phyloP scores from a whole-genome alignment of 2,888 invertebrate genomes.

The Melipona beecheii region DNA sequence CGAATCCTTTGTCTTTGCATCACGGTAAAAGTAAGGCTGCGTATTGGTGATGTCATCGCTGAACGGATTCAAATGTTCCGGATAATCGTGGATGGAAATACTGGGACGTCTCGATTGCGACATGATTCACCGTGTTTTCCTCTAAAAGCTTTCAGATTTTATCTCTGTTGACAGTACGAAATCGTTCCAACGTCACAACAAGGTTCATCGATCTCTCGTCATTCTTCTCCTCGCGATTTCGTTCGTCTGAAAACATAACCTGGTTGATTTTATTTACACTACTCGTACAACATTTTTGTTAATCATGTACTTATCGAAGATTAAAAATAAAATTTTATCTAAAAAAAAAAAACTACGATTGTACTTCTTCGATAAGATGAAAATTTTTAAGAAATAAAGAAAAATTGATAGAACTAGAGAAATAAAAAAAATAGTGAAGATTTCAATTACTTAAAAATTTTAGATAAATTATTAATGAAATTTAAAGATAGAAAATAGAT shows the following conservation, averaged over 20 bases:
- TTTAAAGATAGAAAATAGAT: background rate
- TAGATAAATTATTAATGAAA: background rate
- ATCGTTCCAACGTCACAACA: constrained; percentile 35
- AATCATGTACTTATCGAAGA: background rate
- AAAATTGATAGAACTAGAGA: background rate
- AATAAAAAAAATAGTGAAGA: no score
- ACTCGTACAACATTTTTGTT: no score
- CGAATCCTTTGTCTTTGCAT: constrained; percentile 74
- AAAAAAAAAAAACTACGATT: no score
- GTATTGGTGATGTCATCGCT: constrained; percentile 85
- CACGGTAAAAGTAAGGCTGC: constrained; percentile 60
- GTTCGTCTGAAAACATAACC: constrained; percentile 21
- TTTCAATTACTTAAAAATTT: background rate
- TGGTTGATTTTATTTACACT: background rate
- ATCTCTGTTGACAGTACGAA: constrained; percentile 26
- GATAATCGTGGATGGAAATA: constrained; percentile 89
- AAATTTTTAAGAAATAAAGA: background rate
- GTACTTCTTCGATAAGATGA: background rate
- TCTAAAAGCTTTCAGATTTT: constrained; percentile 18
- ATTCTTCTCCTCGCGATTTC: constrained; percentile 18
- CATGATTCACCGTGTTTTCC: constrained; percentile 64
- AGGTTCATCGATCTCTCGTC: constrained; percentile 52
- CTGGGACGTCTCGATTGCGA: constrained; percentile 84
- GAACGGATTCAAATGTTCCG: constrained; percentile 91
- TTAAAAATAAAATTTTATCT: background rate